Conservation (phyloP, 2,888 invertebrate species). For the Melanotus villosus region DNA sequence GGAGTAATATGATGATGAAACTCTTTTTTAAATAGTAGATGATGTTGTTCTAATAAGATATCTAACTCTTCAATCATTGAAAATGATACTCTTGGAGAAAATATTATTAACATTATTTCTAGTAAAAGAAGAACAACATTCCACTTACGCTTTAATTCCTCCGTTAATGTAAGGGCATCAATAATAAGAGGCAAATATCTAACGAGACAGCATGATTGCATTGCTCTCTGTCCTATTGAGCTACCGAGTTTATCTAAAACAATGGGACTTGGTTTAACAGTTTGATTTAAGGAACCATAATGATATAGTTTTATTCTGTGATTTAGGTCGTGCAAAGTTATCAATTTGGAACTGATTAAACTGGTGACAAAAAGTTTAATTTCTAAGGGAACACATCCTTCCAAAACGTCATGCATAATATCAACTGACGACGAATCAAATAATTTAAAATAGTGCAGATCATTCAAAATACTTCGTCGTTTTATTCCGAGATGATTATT, state of each 20-base stretch:
- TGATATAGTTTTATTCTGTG: conserved; percentile 33
- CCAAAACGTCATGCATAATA: conserved; percentile 53
- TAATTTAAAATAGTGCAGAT: conserved; percentile 48
- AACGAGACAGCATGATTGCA: conserved; percentile 26
- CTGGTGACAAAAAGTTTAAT: conserved; percentile 35
- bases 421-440: conserved; percentile 44
- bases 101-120: conserved; percentile 30
- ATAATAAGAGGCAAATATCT: conserved; percentile 38
- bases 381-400: conserved; percentile 47
- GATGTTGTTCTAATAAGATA: conserved; percentile 9
- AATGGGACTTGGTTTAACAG: conserved; percentile 30
- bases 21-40: not conserved
- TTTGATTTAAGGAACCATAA: conserved; percentile 27
- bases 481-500: conserved; percentile 46
- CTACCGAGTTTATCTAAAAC: conserved; percentile 12
- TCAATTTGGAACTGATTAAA: conserved; percentile 23
- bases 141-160: conserved; percentile 5
- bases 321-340: conserved; percentile 21
- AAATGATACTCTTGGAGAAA: conserved; percentile 15
- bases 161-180: conserved; percentile 1
- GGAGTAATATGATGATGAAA: not conserved
- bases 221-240: conserved; percentile 7
- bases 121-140: conserved; percentile 24
- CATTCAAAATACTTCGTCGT: conserved; percentile 42
- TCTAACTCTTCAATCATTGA: conserved; percentile 27